Evolutionary conservation across 2,113 vertebrate genomes (phyloP).

Genomic region (Nothoprocta pentlandii): DNA sequence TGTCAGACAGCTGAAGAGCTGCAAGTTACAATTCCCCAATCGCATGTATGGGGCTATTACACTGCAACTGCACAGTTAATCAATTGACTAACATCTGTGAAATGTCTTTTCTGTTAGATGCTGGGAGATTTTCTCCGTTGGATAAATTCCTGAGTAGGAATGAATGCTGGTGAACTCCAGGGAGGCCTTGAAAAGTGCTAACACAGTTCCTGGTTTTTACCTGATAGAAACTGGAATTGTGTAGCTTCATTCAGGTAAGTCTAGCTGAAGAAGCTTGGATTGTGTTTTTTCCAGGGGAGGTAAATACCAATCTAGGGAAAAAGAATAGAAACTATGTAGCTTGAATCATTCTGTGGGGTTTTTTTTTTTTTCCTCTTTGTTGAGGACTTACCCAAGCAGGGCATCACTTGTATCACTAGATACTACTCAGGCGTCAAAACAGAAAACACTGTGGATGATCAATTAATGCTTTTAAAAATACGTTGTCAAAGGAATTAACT

Average conservation of each 20-base stretch:
- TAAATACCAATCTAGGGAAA: rapidly evolving
- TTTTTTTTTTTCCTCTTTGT: background rate
- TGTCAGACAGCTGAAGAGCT: slow-evolving; percentile 72
- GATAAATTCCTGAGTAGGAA: background rate
- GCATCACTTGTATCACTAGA: background rate
- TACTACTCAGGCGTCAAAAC: background rate
- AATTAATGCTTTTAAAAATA: background rate
- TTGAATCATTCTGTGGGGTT: background rate
- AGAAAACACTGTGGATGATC: background rate
- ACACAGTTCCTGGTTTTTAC: background rate
- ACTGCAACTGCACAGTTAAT: slow-evolving; percentile 67
- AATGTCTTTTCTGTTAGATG: slow-evolving; percentile 30
- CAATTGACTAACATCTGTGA: slow-evolving; percentile 73
- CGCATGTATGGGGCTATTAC: slow-evolving; percentile 55
- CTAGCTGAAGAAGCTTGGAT: background rate
- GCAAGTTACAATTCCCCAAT: slow-evolving; percentile 75
- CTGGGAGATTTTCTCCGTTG: background rate
- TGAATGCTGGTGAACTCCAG: background rate
- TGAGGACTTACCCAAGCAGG: background rate
- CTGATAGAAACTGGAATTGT: background rate
- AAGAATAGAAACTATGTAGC: background rate
- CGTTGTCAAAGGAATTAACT: background rate
- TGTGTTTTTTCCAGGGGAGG: background rate
- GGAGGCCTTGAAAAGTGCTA: background rate
- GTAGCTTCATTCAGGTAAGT: background rate